Conservation (phyloP, 2,797 vertebrate genomes). For the Danio jaintianensis region DNA sequence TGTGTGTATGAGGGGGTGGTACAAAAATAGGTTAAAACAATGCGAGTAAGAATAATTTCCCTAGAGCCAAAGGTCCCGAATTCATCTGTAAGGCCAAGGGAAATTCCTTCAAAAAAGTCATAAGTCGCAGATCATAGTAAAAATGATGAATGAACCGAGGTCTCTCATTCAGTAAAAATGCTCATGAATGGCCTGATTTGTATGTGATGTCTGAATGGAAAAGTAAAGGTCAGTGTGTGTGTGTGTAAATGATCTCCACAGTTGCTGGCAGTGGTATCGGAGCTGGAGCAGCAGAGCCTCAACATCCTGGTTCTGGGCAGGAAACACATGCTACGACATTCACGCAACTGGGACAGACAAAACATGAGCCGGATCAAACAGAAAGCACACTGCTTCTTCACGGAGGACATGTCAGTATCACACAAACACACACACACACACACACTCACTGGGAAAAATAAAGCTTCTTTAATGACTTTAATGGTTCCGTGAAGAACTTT, state of each 20-base stretch:
- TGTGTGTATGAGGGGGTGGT: constrained; percentile 5
- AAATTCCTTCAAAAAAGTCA: constrained; percentile 49
- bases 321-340: constrained; percentile 87
- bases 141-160: constrained; percentile 13
- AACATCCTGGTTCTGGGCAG: constrained; percentile 90
- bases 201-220: not conserved
- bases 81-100: constrained; percentile 39
- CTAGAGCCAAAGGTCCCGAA: constrained; percentile 28
- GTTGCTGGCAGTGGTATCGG: constrained; percentile 85
- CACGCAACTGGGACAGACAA: constrained; percentile 77
- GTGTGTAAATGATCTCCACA: constrained; percentile 62
- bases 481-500: too few species aligned
- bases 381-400: constrained; percentile 93
- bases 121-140: not conserved
- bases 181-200: constrained; percentile 24
- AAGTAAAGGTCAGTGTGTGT: constrained; percentile 8
- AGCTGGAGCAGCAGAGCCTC: constrained; percentile 76
- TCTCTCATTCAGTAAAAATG: constrained; percentile 43
- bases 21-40: constrained; percentile 49
- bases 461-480: too few species aligned
- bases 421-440: not conserved
- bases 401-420: constrained; percentile 89
- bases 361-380: constrained; percentile 84
- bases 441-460: not conserved
- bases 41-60: constrained; percentile 47